Evolutionary conservation across 2,888 invertebrate genomes (phyloP), one percentile per base, ranked within the genome.

Genomic region (Scrobipalpa atriplicella): DNA sequence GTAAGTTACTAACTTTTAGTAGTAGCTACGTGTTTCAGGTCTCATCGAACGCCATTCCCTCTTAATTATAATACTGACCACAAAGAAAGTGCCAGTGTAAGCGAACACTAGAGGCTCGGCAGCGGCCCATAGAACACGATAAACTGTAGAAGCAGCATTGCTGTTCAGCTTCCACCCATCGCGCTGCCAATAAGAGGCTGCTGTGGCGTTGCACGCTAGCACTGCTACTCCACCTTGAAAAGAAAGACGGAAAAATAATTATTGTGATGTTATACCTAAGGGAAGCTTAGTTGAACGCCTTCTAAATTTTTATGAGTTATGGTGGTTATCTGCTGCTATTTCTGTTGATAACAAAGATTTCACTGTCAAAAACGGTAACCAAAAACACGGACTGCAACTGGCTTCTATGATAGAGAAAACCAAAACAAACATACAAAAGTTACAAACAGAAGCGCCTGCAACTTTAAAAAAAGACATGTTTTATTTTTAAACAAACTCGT

Each of bases 31-130:
- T n/a, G n/a, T n/a, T n/a, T n/a, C n/a, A n/a, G n/a, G n/a, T n/a
- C n/a, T n/a, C n/a, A n/a, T n/a, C n/a, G n/a, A n/a, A n/a, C n/a
- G n/a, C n/a, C n/a, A n/a, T n/a, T 41, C 11, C 9, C 13, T 2
- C 13, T 41, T 51, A 5, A n/a, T n/a, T n/a, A n/a, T n/a, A n/a
- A 56, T 56, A 61, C 61, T 41, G 70, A 91, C 92, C 81, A 86
- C 87, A 70, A 91, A 86, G 74, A 85, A 91, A 8, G 91, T 89
- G 41, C 92, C 92, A 0, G 91, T 87, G 71, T 84, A 91, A 10
- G 89, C 89, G 72, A 92, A 92, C 18, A 92, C 76, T 3, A 82
- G 75, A 0, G 92, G 92, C 69, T 92, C 92, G 43, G 86, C 81
- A 16, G 81, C 73, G 0, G 88, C 82, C 91, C 92, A 92, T 73